Evolutionary conservation across 2,113 vertebrate species (phyloP).

Genomic region (Neolamprologus tretocephalus): DNA sequence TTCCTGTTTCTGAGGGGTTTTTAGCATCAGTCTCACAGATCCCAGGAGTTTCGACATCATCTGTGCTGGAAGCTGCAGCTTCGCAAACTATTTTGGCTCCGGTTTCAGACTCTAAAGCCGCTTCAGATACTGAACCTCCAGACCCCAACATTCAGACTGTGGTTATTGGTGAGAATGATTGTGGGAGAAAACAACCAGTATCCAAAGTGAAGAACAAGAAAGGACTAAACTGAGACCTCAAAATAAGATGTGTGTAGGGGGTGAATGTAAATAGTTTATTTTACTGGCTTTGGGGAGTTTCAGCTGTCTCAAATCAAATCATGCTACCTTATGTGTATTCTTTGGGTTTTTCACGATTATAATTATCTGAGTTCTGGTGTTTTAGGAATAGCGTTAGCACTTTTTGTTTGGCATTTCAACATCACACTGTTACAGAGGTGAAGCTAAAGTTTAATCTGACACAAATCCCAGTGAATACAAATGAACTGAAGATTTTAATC

Average conservation of each 20-base stretch:
- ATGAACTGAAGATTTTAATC: not conserved
- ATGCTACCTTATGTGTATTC: not conserved
- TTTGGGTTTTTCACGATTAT: not conserved
- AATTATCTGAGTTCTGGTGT: not conserved
- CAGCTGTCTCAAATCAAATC: not conserved
- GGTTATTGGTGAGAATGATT: not conserved
- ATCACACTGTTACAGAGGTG: not conserved
- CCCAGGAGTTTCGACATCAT: not conserved
- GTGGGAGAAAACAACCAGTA: not conserved
- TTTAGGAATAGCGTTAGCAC: not conserved
- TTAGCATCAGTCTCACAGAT: not conserved
- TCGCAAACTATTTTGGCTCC: slow-evolving; percentile 55
- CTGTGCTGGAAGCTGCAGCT: slow-evolving; percentile 45
- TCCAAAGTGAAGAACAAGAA: not conserved
- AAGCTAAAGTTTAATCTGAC: not conserved
- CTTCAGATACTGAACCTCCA: not conserved
- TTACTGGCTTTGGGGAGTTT: not conserved
- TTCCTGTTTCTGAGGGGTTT: slow-evolving; percentile 1
- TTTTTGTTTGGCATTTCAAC: not conserved
- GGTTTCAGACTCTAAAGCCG: not conserved
- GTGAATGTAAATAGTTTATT: not conserved
- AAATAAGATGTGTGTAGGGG: not conserved
- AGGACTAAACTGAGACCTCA: not conserved
- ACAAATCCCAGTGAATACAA: not conserved
- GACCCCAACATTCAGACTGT: slow-evolving; percentile 12